A percentile compares a stretch with the other conserved stretches of the same genome.
These are phyloP conservation scores for Aspidiotus rigidus DNA, from an alignment of 2,888 invertebrate species.

Conservation along the genomic window DNA sequence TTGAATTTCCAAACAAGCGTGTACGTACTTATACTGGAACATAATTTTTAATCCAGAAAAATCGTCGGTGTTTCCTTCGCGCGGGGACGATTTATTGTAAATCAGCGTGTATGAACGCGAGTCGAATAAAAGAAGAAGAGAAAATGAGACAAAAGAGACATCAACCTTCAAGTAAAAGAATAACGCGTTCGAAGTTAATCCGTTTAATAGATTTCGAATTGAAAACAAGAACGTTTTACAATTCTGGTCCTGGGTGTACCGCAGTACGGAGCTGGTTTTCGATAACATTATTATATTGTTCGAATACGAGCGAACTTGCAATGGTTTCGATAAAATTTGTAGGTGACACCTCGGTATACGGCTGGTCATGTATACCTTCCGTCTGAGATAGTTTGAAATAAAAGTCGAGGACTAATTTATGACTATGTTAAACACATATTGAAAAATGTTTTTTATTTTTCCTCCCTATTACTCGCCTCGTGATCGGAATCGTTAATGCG, in stretches of 20 bases:
- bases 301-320: slow-evolving; percentile 5
- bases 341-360: slow-evolving; percentile 35
- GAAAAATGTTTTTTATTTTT: slow-evolving; percentile 26
- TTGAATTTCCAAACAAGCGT: no score
- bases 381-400: slow-evolving; percentile 20
- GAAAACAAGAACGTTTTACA: not conserved
- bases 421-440: slow-evolving; percentile 33
- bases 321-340: slow-evolving; percentile 36
- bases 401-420: slow-evolving; percentile 31
- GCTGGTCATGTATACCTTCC: slow-evolving; percentile 13
- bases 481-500: slow-evolving; percentile 33
- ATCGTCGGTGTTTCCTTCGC: no score
- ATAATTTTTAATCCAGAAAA: no score
- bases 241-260: no score
- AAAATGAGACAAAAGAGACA: not conserved
- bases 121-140: not conserved
- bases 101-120: not conserved
- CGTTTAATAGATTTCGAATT: slow-evolving; percentile 27
- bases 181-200: slow-evolving; percentile 26
- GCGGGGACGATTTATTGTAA: no score
- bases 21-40: no score
- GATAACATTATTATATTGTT: slow-evolving; percentile 14
- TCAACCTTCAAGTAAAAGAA: not conserved
- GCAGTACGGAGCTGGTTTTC: not conserved
- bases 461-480: slow-evolving; percentile 15